Evolutionary conservation across 2,888 invertebrate genomes (phyloP).

Genomic region (Eledone cirrhosa): DNA sequence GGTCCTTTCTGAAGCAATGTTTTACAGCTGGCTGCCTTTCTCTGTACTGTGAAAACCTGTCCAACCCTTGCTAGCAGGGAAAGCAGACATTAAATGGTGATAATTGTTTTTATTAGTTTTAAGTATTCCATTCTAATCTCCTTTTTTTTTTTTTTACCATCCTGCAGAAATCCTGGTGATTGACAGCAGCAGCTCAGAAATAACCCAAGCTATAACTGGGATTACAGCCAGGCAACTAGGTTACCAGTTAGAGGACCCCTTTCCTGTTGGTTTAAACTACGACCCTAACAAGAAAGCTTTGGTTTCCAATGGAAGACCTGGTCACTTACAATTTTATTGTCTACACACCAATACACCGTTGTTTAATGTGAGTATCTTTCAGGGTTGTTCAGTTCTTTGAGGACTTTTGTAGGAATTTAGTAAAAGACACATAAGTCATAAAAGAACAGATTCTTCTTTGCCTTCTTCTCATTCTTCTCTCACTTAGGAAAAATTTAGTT

Average conservation of each 20-base stretch:
- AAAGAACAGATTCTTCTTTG: no score
- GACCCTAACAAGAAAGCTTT: constrained; percentile 76
- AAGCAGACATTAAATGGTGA: no score
- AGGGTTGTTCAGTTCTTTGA: no score
- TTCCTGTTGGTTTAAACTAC: constrained; percentile 67
- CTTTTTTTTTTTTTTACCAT: constrained; percentile 27
- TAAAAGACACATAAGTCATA: no score
- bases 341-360: constrained; percentile 72
- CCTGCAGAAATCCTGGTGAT: constrained; percentile 67
- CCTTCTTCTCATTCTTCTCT: no score
- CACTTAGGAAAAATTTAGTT: no score
- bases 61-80: no score
- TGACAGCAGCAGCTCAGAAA: constrained; percentile 63
- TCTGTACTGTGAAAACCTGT: no score
- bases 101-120: no score
- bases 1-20: no score
- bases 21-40: no score
- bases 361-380: constrained; percentile 75
- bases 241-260: constrained; percentile 44
- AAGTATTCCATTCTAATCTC: not conserved
- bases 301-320: constrained; percentile 78
- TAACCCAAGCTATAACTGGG: constrained; percentile 75
- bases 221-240: constrained; percentile 73
- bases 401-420: no score
- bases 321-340: constrained; percentile 80